Conservation (phyloP, 2,888 invertebrate species). For the Scrobipalpa atriplicella region DNA sequence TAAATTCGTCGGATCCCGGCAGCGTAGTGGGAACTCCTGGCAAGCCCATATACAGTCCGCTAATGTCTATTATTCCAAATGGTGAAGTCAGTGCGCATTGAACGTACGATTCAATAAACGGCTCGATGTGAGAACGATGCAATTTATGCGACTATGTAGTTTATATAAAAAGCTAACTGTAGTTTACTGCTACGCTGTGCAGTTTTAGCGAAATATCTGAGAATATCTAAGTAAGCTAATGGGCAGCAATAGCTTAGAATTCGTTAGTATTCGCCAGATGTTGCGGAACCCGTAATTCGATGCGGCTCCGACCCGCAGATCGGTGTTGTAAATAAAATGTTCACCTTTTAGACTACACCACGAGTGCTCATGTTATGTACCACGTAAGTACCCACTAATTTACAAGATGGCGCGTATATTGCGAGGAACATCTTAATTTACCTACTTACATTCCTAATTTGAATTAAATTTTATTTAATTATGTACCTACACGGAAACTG, state of each 20-base stretch:
- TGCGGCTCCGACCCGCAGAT: constrained; percentile 43
- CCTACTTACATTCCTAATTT: background rate
- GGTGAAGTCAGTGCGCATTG: constrained; percentile 5
- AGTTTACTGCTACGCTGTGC: background rate
- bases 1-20: constrained; percentile 52
- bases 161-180: background rate
- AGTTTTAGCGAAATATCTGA: background rate
- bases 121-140: background rate
- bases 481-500: background rate
- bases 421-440: constrained; percentile 15
- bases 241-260: constrained; percentile 6
- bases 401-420: constrained; percentile 10
- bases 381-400: background rate
- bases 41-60: constrained; percentile 16
- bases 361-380: constrained; percentile 27
- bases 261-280: constrained; percentile 40
- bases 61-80: constrained; percentile 17
- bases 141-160: background rate
- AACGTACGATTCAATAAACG: constrained; percentile 31
- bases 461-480: background rate
- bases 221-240: constrained; percentile 5
- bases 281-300: constrained; percentile 52
- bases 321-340: constrained; percentile 46
- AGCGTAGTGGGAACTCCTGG: constrained; percentile 13
- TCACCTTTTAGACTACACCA: constrained; percentile 27